Base-by-base conservation (phyloP, 30 jellyfish, hydroid and myxozoan genomes). In the Mastigias papua region DNA sequence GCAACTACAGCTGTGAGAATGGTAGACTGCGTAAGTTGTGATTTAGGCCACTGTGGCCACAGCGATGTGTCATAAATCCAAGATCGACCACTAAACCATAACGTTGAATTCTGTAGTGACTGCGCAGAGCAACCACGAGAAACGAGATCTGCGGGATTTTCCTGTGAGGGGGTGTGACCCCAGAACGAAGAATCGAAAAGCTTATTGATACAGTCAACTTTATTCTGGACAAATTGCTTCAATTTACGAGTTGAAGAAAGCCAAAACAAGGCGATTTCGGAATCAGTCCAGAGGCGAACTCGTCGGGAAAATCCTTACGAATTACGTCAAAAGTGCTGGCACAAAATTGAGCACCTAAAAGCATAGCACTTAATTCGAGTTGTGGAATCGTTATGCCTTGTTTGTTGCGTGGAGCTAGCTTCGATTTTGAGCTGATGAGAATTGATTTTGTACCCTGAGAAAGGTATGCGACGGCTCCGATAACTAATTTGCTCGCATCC, bases 31-130 rank as follows among this genome's bases (percentile, higher is more conserved):
- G 57, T 49, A 37, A 46, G 78, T 49, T 76, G 87, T 19, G 58
- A 46, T 48, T 48, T 76, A 76, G 87, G 87, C 87, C 87, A 76
- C 60, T 48, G 75, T 23, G 87, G 87, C 87, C 87, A 76, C 42
- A 74, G 30, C 13, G 87, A 76, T 76, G n/a, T 48, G 37, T 76
- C 57, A 5, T 3, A 11, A 19, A 76, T 42, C 75, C 87, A 76
- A 8, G 87, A 8, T 20, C 80, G 87, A 57, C 87, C 87, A 28
- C 50, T 22, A 13, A 17, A 26, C 76, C 87, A 76, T 32, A 76
- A 49, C 2, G n/a, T 21, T 34, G 87, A 76, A 1, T 20, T 21
- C 21, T n/a, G 78, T 8, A 76, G 87, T 22, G 77, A 2, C 73
- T 73, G 74, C 7, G 84, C 84, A 34, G 84, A 16, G 25, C 84